Evolutionary conservation across 1,140 invertebrate species (phyloP).

Genomic region (Mercenaria mercenaria): DNA sequence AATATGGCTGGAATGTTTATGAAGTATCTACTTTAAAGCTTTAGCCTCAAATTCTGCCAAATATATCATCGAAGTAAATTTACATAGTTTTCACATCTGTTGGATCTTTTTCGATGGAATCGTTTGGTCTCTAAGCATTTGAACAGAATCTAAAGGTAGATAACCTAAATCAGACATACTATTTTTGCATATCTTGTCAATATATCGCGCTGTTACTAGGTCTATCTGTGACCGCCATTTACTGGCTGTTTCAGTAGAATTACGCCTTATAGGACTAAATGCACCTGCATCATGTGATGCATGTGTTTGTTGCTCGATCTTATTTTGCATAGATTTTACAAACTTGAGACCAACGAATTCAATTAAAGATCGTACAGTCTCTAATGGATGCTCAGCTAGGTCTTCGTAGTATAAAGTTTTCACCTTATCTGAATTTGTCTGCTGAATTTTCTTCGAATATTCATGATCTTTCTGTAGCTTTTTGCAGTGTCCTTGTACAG

Average conservation of each 20-base stretch:
- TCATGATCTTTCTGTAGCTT: background rate
- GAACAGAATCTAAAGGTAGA: no score
- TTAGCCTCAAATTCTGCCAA: no score
- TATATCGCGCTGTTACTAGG: no score
- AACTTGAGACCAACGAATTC: slow-evolving; percentile 13
- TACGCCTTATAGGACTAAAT: slow-evolving; percentile 28
- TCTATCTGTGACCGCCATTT: slow-evolving; percentile 33
- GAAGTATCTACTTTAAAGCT: no score
- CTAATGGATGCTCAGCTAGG: background rate
- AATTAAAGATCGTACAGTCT: background rate
- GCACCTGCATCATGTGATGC: background rate
- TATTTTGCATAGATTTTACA: background rate
- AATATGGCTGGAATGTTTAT: no score
- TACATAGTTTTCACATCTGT: no score
- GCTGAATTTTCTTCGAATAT: background rate
- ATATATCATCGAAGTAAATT: no score
- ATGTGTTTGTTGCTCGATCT: background rate
- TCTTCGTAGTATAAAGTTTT: slow-evolving; percentile 35
- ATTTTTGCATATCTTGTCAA: no score
- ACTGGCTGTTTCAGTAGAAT: slow-evolving; percentile 11
- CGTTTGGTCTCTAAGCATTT: no score
- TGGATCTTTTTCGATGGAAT: no score
- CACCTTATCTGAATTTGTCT: background rate
- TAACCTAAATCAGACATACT: no score
- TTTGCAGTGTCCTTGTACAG: background rate